Percentiles rank a stretch among this genome's conserved stretches.
phyloP scores from a whole-genome alignment of 1,140 invertebrate species.

The Vanessa tameamea region DNA sequence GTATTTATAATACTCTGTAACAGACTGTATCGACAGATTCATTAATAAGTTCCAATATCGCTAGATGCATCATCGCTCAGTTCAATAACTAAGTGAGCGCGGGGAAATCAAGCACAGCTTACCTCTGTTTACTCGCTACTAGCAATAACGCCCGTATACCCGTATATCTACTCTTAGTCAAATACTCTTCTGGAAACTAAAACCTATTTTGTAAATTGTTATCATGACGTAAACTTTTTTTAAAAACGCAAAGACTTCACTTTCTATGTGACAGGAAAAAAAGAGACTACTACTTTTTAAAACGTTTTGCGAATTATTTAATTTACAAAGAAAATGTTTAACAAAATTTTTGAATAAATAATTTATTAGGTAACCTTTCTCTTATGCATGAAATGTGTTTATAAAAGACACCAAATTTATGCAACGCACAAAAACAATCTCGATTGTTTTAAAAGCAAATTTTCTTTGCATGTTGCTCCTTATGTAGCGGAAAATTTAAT shows the following conservation, averaged over 20 bases:
- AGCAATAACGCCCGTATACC: constrained; percentile 3
- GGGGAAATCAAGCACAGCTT: constrained; percentile 54
- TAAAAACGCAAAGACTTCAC: not conserved
- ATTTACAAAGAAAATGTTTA: too few relatives aligned
- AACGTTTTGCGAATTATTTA: too few relatives aligned
- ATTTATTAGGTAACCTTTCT: not conserved
- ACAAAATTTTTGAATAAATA: not conserved
- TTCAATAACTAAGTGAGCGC: constrained; percentile 48
- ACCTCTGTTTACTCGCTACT: constrained; percentile 28
- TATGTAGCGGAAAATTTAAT: constrained; percentile 78
- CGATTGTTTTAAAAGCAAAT: constrained; percentile 45
- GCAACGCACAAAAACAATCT: constrained; percentile 44
- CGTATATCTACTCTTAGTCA: constrained; percentile 4
- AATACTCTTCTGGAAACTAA: not conserved
- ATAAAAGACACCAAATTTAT: constrained; percentile 33
- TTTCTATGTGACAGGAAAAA: too few relatives aligned
- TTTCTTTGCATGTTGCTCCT: constrained; percentile 63
- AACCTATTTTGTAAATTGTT: not conserved
- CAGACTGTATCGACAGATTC: constrained; percentile 35
- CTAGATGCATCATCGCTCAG: constrained; percentile 53
- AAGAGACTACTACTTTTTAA: too few relatives aligned
- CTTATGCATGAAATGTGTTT: constrained; percentile 12
- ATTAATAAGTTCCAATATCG: constrained; percentile 47
- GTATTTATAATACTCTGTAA: constrained; percentile 16
- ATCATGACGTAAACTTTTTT: not conserved